Conservation (phyloP, 2,113 vertebrate genomes). For the Pangasianodon hypophthalmus region DNA sequence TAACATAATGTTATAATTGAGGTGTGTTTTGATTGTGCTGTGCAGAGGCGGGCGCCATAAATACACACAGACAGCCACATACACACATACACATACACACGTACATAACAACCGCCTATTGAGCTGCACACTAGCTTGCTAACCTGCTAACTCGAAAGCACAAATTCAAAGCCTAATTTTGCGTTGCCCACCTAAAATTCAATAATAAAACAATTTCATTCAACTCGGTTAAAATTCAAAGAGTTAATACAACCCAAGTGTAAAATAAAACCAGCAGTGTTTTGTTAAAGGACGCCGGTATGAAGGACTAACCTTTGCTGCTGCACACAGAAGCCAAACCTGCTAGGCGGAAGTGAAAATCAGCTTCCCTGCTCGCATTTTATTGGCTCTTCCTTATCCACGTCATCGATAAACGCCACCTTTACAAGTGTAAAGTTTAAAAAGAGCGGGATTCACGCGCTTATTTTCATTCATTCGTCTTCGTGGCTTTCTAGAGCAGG, state of each 20-base stretch:
- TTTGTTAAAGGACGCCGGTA: neutral
- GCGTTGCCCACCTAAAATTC: neutral
- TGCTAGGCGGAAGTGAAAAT: neutral
- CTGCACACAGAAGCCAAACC: neutral
- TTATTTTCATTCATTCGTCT: constrained; percentile 10
- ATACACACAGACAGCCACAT: neutral
- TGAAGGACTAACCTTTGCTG: constrained; percentile 8
- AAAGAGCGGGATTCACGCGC: neutral
- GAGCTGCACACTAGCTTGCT: constrained; percentile 33
- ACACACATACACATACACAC: neutral
- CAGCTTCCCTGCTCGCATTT: neutral
- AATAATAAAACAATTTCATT: too few relatives aligned
- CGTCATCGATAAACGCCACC: neutral
- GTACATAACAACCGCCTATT: neutral
- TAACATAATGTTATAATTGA: neutral
- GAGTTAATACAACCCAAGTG: too few relatives aligned
- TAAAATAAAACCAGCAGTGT: neutral
- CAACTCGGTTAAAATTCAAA: neutral
- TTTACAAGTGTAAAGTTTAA: neutral
- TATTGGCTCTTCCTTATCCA: neutral
- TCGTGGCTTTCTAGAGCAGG: neutral
- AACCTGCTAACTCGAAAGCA: neutral
- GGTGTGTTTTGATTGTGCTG: neutral
- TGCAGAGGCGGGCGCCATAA: constrained; percentile 14
- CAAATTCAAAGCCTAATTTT: neutral